Percentiles rank a stretch among this genome's conserved stretches.
Evolutionary conservation across 37 sponge, comb jelly and placozoan species (phyloP).

Genomic region (Hexactinellida sp.): DNA sequence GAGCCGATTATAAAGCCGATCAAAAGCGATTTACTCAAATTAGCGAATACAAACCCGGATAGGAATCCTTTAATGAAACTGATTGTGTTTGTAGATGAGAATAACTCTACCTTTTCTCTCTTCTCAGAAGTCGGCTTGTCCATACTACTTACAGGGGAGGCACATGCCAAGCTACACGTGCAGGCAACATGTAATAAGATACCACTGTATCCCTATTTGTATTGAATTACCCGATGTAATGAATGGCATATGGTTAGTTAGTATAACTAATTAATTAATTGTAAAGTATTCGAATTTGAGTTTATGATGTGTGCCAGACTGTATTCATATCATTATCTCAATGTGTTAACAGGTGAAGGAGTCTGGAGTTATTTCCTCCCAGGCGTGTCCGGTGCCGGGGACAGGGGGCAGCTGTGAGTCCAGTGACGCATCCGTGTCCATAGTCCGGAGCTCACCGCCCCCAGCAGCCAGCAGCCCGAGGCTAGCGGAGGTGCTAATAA

Average conservation of each 20-base stretch:
- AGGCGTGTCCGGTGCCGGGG: slow-evolving; percentile 38
- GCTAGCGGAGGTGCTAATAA: not conserved
- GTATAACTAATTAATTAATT: no score
- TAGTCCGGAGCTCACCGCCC: not conserved
- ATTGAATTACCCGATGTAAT: no score
- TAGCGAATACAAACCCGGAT: not conserved
- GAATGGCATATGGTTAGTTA: no score
- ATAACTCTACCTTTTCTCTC: not conserved
- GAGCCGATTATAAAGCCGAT: not conserved
- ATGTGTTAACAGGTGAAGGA: no score
- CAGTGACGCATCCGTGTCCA: not conserved
- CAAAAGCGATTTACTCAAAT: not conserved
- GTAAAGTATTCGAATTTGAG: no score
- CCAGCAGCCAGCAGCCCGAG: not conserved
- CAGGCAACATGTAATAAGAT: not conserved
- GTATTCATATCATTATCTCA: no score
- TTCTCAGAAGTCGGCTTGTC: not conserved
- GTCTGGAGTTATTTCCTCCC: slow-evolving; percentile 23
- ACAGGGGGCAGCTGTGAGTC: slow-evolving; percentile 34
- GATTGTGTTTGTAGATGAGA: not conserved
- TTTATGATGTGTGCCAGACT: no score
- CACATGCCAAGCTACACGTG: slow-evolving; percentile 18
- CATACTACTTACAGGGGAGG: not conserved
- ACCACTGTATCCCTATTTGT: no score
- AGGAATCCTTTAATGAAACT: not conserved